Base-by-base conservation (phyloP, 2,888 invertebrate species). In the Eupelmus urozonus region DNA sequence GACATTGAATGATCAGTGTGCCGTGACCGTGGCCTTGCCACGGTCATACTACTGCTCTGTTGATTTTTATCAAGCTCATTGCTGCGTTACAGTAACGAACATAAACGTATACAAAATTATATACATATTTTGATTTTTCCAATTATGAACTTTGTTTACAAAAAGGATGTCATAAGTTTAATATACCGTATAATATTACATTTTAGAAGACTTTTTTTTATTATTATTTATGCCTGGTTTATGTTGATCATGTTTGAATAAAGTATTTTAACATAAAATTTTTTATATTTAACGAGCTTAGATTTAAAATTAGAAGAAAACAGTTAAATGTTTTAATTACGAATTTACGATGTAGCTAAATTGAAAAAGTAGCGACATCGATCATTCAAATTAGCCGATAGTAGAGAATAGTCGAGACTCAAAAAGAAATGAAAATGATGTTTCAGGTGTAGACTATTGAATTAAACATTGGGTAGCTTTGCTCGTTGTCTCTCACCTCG, bases 391-490 rank as follows among this genome's bases (percentile, higher is more conserved):
- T n/a, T 25, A 40, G 5, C 34, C 20, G 62, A 9, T 29, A 45
- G 16, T 51, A 7, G 29, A 25, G 60, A 49, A 67, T 79, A 59
- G 51, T 13, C 20, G 11, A 20, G 59, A 13, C 42, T n/a, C 13
- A 4, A 18, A 45, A 40, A 60, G 83, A 82, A 81, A 84, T 83
- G 82, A 84, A 85, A 86, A 84, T 84, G 79, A 81, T 80, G 76
- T 81, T 85, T 83, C 81, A 83, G 84, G 83, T 80, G 83, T 82
- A 80, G 82, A 81, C 83, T 84, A 88, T 70, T 88, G 88, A 88
- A 88, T 88, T 88, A 88, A 86, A 87, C 87, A 88, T 88, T 69
- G 81, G 80, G 82, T 81, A 83, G 82, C 84, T 85, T 81, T 82
- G 80, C 81, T 66, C 80, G 59, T 76, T 74, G 81, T 84, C 80